Evolutionary conservation across 2,797 vertebrate species (phyloP), one percentile per base, ranked within the genome.

Genomic region (Rhabdomys pumilio): DNA sequence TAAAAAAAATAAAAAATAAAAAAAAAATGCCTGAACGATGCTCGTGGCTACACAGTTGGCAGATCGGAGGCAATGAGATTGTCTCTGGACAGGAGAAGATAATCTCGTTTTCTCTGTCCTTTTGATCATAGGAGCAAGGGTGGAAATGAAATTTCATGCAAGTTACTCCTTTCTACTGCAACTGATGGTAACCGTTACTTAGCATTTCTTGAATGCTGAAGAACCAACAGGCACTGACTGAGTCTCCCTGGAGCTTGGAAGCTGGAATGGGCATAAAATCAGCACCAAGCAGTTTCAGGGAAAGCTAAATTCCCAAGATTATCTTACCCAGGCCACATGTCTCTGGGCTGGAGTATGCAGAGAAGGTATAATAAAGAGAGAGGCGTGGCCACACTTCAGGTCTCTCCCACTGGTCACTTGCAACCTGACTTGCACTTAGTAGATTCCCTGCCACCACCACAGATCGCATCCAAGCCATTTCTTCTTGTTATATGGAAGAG

Each of bases 101-200:
- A 90, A 97, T 92, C 91, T 89, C 77, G 55, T 97, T 96, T 97
- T 61, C 90, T 59, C 72, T 96, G 96, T 97, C 94, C 97, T 96
- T 96, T 77, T 67, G 79, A 96, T 95, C 92, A 88, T 2, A 22
- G 95, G 57, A 95, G 76, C 91, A 89, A 63, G 69, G 77, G 95
- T 94, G 81, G 93, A 96, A 96, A 97, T 92, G 82, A 53, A 89
- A 96, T 95, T 93, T 97, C 89, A 96, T 84, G 88, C 90, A 73
- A 85, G 59, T 95, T 93, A 92, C 73, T 89, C 95, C 75, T 96
- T 72, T 79, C 41, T 84, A 55, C 90, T n/a, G 6, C 95, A 65
- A 86, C 77, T 50, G 72, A 89, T 53, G 41, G 53, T 44, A 80
- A 94, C 17, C 3, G 65, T 73, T 91, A 95, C 82, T 92, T 96